These are phyloP conservation scores for Drosophila punjabiensis DNA, from an alignment of 1,140 invertebrate genomes.

Conservation along the genomic window DNA sequence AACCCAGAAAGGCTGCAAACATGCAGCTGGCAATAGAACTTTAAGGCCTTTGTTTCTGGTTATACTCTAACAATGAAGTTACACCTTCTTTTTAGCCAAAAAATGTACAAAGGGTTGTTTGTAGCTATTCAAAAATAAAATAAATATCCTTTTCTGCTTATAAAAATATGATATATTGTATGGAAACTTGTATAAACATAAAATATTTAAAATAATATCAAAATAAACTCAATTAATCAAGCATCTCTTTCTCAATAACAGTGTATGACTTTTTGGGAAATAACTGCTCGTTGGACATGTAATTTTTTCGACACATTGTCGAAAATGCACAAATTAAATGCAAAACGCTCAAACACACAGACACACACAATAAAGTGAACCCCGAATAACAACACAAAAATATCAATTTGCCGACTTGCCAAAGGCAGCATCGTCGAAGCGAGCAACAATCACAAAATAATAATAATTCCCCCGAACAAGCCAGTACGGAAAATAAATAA, in stretches of 20 bases:
- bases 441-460: conserved; percentile 39
- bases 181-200: not conserved
- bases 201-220: not conserved
- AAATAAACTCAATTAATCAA: conserved; percentile 8
- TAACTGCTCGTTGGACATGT: conserved; percentile 16
- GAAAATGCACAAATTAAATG: conserved; percentile 32
- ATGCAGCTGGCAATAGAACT: not conserved
- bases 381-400: conserved; percentile 29
- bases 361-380: not conserved
- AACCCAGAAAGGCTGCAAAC: not conserved
- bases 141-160: no score
- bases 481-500: conserved; percentile 19
- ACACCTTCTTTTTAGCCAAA: not conserved
- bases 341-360: conserved; percentile 12
- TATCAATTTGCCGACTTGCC: conserved; percentile 37
- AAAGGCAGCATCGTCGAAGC: conserved; percentile 1
- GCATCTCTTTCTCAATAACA: not conserved
- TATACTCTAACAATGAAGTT: not conserved
- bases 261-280: not conserved
- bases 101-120: accelerated
- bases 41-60: not conserved
- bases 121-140: not conserved
- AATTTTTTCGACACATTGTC: conserved; percentile 35
- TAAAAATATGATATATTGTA: not conserved
- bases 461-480: conserved; percentile 31